phyloP scores from a whole-genome alignment of 1,140 invertebrate genomes.

The Diorhabda elongata region DNA sequence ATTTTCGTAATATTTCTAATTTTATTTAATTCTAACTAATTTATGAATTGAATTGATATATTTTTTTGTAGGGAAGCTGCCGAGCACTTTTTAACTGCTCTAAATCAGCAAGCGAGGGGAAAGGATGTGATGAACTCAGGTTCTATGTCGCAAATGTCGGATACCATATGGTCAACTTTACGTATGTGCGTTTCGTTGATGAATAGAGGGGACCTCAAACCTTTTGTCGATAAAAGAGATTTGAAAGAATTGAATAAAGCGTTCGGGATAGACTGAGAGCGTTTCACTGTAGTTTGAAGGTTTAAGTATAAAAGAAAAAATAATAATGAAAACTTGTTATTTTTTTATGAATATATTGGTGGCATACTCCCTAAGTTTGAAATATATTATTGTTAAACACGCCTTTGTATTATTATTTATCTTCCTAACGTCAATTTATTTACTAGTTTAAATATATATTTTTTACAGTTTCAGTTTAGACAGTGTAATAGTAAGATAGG shows the following conservation, averaged over 20 bases:
- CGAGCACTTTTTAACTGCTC: slow-evolving; percentile 88
- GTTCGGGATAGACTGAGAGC: slow-evolving; percentile 47
- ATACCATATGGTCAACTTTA: slow-evolving; percentile 92
- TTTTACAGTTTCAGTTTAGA: not conserved
- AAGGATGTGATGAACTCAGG: slow-evolving; percentile 52
- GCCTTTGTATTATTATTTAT: not conserved
- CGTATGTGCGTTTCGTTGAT: slow-evolving; percentile 85
- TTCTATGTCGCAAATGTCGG: slow-evolving; percentile 71
- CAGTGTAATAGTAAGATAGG: no score
- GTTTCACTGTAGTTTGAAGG: not conserved
- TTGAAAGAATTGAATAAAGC: slow-evolving; percentile 61
- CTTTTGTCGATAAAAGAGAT: slow-evolving; percentile 70
- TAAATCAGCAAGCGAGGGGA: slow-evolving; percentile 88
- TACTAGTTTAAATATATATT: not conserved
- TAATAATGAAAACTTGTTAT: not conserved
- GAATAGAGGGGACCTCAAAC: slow-evolving; percentile 74
- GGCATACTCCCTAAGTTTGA: not conserved
- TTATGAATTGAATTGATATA: not conserved
- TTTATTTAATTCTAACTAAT: no score
- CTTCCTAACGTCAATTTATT: no score
- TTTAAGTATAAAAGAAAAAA: not conserved
- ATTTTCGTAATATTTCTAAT: slow-evolving; percentile 3
- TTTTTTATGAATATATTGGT: slow-evolving; percentile 1
- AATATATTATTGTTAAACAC: not conserved
- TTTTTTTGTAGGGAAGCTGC: slow-evolving; percentile 72